Percentiles rank a stretch among this genome's conserved stretches.
These are phyloP conservation scores for Pluvialis apricaria DNA, from an alignment of 2,113 vertebrate species.

Conservation along the genomic window DNA sequence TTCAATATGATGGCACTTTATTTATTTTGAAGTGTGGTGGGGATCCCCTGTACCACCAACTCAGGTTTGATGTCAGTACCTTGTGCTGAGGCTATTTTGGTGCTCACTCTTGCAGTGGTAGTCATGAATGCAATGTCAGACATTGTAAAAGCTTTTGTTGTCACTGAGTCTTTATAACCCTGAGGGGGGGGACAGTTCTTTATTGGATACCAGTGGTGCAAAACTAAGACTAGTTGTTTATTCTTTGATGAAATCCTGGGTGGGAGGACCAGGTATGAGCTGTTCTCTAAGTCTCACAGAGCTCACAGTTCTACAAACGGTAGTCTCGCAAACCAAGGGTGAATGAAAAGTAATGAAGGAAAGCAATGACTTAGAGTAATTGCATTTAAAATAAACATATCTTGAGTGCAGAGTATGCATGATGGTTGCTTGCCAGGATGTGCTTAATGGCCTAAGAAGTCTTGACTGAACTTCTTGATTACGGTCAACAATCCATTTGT, in stretches of 20 bases:
- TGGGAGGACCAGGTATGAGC: not conserved
- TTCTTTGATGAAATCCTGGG: not conserved
- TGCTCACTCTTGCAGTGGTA: not conserved
- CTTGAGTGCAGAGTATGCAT: not conserved
- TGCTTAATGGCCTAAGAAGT: not conserved
- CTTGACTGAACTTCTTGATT: conserved; percentile 16
- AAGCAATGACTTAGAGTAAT: not conserved
- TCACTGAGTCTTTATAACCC: not conserved
- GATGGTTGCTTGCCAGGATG: not conserved
- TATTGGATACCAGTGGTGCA: not conserved
- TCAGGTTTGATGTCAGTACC: not conserved
- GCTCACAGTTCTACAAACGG: not conserved
- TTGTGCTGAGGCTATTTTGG: not conserved
- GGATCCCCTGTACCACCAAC: not conserved
- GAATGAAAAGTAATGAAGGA: not conserved
- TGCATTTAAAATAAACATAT: conserved; percentile 18
- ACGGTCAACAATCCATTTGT: not conserved
- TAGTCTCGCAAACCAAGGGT: not conserved
- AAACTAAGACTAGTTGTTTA: not conserved
- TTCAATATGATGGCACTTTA: not conserved
- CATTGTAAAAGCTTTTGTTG: not conserved
- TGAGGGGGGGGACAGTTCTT: not conserved
- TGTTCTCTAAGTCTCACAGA: not conserved
- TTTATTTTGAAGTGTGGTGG: not conserved
- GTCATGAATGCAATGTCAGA: not conserved